Percentiles rank a stretch among this genome's conserved stretches.
Conservation (phyloP, 1,140 invertebrate genomes). For the Thaumetopoea pityocampa region DNA sequence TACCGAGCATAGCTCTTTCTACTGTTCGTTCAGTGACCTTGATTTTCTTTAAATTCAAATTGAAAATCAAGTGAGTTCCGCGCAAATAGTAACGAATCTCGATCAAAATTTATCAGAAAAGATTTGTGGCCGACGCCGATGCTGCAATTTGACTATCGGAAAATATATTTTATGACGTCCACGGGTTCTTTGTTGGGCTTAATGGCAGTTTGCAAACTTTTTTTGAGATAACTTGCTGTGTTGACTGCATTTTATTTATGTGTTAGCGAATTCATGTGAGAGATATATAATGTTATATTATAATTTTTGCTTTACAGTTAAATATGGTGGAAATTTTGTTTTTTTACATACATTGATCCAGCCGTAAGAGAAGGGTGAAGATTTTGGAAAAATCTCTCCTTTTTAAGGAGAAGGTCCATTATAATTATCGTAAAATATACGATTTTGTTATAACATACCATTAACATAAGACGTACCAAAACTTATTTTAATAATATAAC, state of each 20-base stretch:
- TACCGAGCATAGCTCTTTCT: constrained; percentile 8
- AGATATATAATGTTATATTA: background rate
- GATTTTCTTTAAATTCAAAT: background rate
- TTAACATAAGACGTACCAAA: no score
- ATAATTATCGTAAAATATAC: no score
- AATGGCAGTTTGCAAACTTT: constrained; percentile 41
- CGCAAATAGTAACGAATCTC: constrained; percentile 12
- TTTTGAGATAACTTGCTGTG: constrained; percentile 29
- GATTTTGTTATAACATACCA: no score
- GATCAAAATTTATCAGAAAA: constrained; percentile 63
- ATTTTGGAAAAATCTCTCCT: no score
- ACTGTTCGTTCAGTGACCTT: background rate
- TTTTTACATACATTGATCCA: no score
- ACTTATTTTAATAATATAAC: no score
- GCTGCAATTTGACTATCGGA: constrained; percentile 68
- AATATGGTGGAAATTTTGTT: no score
- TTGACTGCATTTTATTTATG: constrained; percentile 25
- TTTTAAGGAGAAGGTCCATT: no score
- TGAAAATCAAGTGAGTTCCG: background rate
- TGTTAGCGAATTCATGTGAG: constrained; percentile 6
- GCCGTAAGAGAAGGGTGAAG: no score
- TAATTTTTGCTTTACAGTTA: background rate
- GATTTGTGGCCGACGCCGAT: constrained; percentile 57
- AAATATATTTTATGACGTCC: constrained; percentile 69
- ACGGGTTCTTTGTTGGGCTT: constrained; percentile 54